Evolutionary conservation across 2,888 invertebrate genomes (phyloP).

Genomic region (Hesperia comma): DNA sequence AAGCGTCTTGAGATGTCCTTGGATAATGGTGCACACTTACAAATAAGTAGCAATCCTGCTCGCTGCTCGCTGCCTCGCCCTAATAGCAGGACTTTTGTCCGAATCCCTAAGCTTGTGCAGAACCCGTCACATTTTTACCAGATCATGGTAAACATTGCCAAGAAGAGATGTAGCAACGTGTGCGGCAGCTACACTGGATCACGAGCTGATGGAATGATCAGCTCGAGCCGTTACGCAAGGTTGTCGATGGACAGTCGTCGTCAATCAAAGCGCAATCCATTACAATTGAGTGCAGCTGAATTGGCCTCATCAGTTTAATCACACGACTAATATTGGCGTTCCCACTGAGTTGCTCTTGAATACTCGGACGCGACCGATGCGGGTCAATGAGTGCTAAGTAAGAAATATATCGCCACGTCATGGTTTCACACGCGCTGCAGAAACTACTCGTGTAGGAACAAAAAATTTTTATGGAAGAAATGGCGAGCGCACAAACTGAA

Average conservation of each 20-base stretch:
- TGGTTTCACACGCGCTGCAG: no score
- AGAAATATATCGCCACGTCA: constrained; percentile 4
- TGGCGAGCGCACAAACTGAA: no score
- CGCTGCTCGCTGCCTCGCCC: no score
- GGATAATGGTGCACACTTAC: no score
- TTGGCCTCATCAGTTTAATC: constrained; percentile 38
- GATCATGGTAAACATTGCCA: no score
- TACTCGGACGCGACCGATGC: constrained; percentile 1
- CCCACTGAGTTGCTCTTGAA: constrained; percentile 13
- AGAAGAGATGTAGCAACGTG: constrained; percentile 11
- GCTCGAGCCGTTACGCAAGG: constrained; percentile 24
- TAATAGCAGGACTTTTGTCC: no score
- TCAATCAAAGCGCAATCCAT: constrained; percentile 46
- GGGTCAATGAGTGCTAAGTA: constrained; percentile 26
- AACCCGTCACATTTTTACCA: no score
- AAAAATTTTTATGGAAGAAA: no score
- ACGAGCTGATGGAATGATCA: constrained; percentile 33
- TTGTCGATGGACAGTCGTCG: constrained; percentile 35
- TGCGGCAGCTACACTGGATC: not conserved
- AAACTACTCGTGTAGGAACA: not conserved
- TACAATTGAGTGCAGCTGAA: constrained; percentile 44
- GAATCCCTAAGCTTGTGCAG: no score
- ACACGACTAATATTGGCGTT: constrained; percentile 31
- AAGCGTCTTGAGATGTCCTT: no score
- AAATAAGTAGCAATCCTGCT: no score